Evolutionary conservation across 1,140 invertebrate species (phyloP).

Genomic region (Lordiphosa collinella): DNA sequence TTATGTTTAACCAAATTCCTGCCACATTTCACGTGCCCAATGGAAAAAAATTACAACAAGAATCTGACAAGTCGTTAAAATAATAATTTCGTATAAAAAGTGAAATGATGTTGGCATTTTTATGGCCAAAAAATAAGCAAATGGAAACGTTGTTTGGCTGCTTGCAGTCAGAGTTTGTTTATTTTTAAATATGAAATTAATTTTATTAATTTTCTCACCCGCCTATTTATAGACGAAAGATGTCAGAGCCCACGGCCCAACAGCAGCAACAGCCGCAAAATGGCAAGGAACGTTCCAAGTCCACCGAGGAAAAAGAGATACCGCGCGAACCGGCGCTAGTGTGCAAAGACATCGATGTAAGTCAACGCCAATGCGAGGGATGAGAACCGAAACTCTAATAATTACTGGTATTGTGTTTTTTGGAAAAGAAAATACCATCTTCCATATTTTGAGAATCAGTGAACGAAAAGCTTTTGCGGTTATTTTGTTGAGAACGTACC

Average conservation of each 20-base stretch:
- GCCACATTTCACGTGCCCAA: conserved; percentile 23
- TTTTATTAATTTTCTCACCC: conserved; percentile 62
- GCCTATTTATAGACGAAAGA: conserved; percentile 60
- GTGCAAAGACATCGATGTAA: conserved; percentile 88
- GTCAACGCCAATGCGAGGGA: conserved; percentile 44
- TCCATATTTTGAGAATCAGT: too few relatives aligned
- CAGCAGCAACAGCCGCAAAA: conserved; percentile 60
- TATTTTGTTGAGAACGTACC: too few relatives aligned
- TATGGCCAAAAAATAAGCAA: conserved; percentile 11
- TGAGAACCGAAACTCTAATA: background rate
- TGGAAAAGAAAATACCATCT: too few relatives aligned
- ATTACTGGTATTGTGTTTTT: too few relatives aligned
- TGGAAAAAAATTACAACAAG: conserved; percentile 38
- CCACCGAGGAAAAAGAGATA: conserved; percentile 85
- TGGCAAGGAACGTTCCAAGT: conserved; percentile 75
- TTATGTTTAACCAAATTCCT: conserved; percentile 40
- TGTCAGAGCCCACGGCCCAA: conserved; percentile 74
- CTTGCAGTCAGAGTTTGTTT: conserved; percentile 42
- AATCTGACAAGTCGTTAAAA: conserved; percentile 19
- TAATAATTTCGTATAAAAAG: conserved; percentile 18
- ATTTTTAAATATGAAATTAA: conserved; percentile 63
- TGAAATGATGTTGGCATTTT: conserved; percentile 35
- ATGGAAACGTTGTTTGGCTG: conserved; percentile 22
- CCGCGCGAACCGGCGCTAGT: conserved; percentile 91
- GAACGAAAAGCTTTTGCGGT: too few relatives aligned